Evolutionary conservation across 2,113 vertebrate genomes (phyloP).

Genomic region (Copsychus sechellarum): DNA sequence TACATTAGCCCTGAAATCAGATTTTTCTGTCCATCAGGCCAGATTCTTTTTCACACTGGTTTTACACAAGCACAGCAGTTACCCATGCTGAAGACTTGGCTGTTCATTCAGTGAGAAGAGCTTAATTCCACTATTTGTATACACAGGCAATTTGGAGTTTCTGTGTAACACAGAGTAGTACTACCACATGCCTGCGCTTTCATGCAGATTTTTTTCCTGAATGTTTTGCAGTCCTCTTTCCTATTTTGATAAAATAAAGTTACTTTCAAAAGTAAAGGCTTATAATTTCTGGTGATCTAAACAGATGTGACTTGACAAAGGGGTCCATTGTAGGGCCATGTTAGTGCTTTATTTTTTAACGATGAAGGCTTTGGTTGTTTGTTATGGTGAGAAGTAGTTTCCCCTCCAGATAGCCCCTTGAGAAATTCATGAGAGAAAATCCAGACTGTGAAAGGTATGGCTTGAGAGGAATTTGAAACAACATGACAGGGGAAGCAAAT

Average conservation of each 20-base stretch:
- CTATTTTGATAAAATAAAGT: conserved; percentile 37
- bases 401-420: conserved; percentile 55
- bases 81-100: background rate
- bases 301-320: conserved; percentile 64
- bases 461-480: conserved; percentile 62
- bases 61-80: background rate
- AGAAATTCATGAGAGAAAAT: conserved; percentile 64
- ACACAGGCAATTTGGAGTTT: background rate
- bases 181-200: background rate
- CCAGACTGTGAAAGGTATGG: conserved; percentile 66
- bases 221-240: background rate
- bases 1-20: background rate
- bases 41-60: background rate
- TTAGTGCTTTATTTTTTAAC: conserved; percentile 44
- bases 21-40: background rate
- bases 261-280: conserved; percentile 36
- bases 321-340: conserved; percentile 25
- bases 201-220: background rate
- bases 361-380: conserved; percentile 62
- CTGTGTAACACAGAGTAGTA: background rate
- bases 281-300: conserved; percentile 54
- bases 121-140: background rate
- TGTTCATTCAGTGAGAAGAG: background rate
- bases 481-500: conserved; percentile 45
- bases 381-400: conserved; percentile 67